Evolutionary conservation across 2,888 invertebrate genomes (phyloP).

Genomic region (Orgyia antiqua): DNA sequence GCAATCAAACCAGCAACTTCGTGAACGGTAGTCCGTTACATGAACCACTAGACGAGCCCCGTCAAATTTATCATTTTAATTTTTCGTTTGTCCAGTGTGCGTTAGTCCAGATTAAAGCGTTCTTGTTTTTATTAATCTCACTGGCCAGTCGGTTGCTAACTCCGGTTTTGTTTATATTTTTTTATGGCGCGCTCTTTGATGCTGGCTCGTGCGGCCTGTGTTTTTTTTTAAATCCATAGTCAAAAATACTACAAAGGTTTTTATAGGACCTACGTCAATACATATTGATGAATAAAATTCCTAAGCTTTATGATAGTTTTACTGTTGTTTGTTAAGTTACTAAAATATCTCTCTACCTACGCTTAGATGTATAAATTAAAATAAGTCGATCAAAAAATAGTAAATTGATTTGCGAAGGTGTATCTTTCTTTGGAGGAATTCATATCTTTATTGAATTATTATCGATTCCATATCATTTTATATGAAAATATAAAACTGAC

Average conservation of each 20-base stretch:
- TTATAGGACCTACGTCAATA: constrained; percentile 19
- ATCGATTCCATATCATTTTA: no score
- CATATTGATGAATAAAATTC: constrained; percentile 11
- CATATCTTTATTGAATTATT: no score
- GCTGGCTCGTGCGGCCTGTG: constrained; percentile 17
- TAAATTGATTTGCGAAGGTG: constrained; percentile 9
- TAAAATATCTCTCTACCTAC: constrained; percentile 12
- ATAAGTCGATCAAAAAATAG: constrained; percentile 5
- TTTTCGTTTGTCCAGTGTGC: constrained; percentile 4
- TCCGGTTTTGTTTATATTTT: constrained; percentile 34
- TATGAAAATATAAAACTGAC: no score
- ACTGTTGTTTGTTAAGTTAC: constrained; percentile 5
- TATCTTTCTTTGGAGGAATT: no score
- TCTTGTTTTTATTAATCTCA: constrained; percentile 28
- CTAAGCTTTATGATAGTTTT: constrained; percentile 6
- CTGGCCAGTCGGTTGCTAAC: constrained; percentile 42
- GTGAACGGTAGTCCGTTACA: no score
- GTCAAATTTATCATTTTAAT: no score
- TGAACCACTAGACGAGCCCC: no score
- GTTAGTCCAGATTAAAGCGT: constrained; percentile 7
- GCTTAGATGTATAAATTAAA: constrained; percentile 2
- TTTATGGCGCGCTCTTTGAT: constrained; percentile 23
- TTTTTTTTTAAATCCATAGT: constrained; percentile 13
- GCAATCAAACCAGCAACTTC: no score
- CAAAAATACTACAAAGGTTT: constrained; percentile 19